Percentiles rank a stretch among this genome's conserved stretches.
These are phyloP conservation scores for Eulithis testata DNA, from an alignment of 2,888 invertebrate genomes.

Conservation along the genomic window DNA sequence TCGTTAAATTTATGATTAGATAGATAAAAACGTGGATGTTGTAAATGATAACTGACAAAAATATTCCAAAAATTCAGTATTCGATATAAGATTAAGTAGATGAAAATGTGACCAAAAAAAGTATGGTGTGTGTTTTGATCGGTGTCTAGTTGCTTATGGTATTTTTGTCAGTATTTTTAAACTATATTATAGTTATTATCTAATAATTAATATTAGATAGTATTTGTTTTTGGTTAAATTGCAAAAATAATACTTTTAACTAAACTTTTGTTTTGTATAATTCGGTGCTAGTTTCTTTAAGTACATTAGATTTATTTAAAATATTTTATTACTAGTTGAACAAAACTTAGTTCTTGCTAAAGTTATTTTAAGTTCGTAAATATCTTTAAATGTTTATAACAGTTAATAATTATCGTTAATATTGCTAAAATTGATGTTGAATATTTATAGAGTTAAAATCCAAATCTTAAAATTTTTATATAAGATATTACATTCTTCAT, in stretches of 20 bases:
- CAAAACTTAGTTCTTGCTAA: background rate
- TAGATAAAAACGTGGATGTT: constrained; percentile 35
- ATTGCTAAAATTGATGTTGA: constrained; percentile 13
- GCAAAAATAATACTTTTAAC: constrained; percentile 1
- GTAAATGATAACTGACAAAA: constrained; percentile 37
- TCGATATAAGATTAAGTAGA: constrained; percentile 18
- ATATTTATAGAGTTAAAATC: constrained; percentile 2
- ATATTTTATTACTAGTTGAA: constrained; percentile 4
- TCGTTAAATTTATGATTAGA: constrained; percentile 21
- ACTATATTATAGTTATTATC: background rate
- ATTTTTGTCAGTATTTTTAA: constrained; percentile 43
- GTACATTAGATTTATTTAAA: constrained; percentile 28
- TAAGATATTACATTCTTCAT: no score
- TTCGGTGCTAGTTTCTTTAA: constrained; percentile 30
- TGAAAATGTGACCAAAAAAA: constrained; percentile 33
- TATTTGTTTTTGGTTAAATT: no score
- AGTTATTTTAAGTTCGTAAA: constrained; percentile 7
- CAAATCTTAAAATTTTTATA: no score
- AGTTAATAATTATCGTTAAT: constrained; percentile 5
- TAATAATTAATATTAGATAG: background rate
- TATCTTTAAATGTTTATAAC: constrained; percentile 4
- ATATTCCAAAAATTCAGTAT: constrained; percentile 37
- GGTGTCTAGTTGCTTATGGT: constrained; percentile 43
- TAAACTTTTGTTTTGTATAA: constrained; percentile 18
- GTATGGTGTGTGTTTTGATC: constrained; percentile 11